Evolutionary conservation across 2,888 invertebrate species (phyloP).

Genomic region (Biston betularia): DNA sequence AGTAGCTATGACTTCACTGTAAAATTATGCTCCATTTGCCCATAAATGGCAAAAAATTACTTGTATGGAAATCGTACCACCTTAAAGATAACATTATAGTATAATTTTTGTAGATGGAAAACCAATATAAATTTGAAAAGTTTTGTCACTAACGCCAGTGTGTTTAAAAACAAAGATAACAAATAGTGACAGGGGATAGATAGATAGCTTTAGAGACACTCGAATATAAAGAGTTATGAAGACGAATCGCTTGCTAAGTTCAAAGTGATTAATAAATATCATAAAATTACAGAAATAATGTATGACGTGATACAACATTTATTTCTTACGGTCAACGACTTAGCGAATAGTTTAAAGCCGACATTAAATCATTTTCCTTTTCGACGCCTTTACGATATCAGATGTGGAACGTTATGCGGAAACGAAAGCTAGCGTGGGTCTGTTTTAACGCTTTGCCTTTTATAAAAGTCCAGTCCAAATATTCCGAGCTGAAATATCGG

Average conservation of each 20-base stretch:
- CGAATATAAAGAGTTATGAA: conserved; percentile 17
- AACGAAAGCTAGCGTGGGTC: conserved; percentile 53
- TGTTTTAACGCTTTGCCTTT: conserved; percentile 57
- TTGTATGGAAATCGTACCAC: no score
- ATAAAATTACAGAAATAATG: conserved; percentile 23
- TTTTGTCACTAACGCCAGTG: conserved; percentile 14
- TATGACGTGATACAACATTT: conserved; percentile 42
- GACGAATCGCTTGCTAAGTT: conserved; percentile 21
- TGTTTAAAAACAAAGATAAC: conserved; percentile 16
- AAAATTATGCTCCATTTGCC: no score
- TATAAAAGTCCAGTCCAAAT: conserved; percentile 60
- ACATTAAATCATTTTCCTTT: conserved; percentile 60
- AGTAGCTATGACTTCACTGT: no score
- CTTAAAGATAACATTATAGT: no score
- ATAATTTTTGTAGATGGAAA: neutral
- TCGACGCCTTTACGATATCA: conserved; percentile 50
- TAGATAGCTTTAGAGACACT: conserved; percentile 4
- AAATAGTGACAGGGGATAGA: conserved; percentile 12
- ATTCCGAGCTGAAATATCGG: conserved; percentile 70
- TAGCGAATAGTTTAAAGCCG: conserved; percentile 55
- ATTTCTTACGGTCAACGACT: conserved; percentile 46
- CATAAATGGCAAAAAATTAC: no score
- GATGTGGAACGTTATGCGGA: conserved; percentile 62
- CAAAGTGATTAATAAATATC: conserved; percentile 30
- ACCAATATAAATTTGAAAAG: conserved; percentile 3